phyloP scores from a whole-genome alignment of 1,140 invertebrate genomes.

The Cyphomyrmex costatus region DNA sequence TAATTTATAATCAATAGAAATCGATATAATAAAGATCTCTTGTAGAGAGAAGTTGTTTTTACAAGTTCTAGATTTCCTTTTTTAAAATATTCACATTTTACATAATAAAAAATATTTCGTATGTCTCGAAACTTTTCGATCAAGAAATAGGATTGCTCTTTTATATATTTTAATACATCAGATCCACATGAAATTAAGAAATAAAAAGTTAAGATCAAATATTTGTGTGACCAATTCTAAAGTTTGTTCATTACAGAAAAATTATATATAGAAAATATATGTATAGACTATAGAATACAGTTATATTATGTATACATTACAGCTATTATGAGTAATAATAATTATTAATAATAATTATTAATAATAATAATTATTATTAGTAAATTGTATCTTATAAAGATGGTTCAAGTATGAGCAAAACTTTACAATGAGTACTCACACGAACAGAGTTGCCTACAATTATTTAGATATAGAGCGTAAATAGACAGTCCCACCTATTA shows the following conservation, averaged over 20 bases:
- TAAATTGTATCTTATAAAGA: neutral
- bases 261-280: neutral
- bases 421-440: too few species aligned
- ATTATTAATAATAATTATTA: neutral
- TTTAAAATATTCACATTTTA: neutral
- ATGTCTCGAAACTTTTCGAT: neutral
- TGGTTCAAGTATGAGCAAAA: too few species aligned
- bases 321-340: neutral
- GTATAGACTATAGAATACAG: too few species aligned
- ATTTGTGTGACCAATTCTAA: neutral
- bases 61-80: neutral
- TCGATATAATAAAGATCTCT: neutral
- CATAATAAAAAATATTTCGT: constrained; percentile 15
- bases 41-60: neutral
- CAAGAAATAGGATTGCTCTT: neutral
- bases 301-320: too few species aligned
- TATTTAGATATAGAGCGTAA: too few species aligned
- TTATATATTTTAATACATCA: constrained; percentile 17
- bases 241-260: neutral
- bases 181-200: neutral
- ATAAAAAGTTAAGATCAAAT: neutral
- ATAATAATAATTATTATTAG: neutral
- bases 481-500: too few species aligned
- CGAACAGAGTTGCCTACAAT: too few species aligned
- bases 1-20: neutral